Percentiles rank a stretch among this genome's conserved stretches.
Conservation (phyloP, 2,888 invertebrate genomes). For the Megaustenia siamemsis region DNA sequence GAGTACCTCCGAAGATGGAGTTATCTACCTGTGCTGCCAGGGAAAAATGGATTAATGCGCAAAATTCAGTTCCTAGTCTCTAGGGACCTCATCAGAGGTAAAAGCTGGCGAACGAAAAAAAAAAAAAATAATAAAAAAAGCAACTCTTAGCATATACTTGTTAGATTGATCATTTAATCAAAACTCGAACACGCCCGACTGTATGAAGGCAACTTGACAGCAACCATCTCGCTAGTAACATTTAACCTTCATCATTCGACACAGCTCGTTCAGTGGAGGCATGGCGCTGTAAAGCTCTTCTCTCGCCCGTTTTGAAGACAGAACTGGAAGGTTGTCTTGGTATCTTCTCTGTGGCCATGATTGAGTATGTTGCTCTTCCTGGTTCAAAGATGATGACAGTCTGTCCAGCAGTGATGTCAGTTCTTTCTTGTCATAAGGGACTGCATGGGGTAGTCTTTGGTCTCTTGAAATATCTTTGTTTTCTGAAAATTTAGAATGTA, state of each 20-base stretch:
- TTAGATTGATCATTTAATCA: no score
- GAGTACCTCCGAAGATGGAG: no score
- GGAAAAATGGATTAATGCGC: no score
- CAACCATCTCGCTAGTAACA: slow-evolving; percentile 13
- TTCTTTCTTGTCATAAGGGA: not conserved
- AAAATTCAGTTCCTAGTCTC: no score
- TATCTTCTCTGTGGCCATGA: not conserved
- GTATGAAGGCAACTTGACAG: no score
- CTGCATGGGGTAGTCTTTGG: not conserved
- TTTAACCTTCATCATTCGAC: slow-evolving; percentile 14
- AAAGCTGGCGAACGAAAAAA: no score
- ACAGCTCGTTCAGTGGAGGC: slow-evolving; percentile 41
- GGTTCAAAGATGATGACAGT: not conserved
- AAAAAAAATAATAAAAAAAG: no score
- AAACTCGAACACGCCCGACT: no score
- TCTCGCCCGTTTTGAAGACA: not conserved
- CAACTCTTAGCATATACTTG: no score
- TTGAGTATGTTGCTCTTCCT: not conserved
- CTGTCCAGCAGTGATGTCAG: not conserved
- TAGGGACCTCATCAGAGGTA: no score
- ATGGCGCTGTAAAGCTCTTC: slow-evolving; percentile 8
- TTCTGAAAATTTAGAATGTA: not conserved
- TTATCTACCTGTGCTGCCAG: no score
- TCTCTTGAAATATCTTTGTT: not conserved
- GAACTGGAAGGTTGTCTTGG: not conserved